These are phyloP conservation scores for Centrocercus urophasianus DNA, from an alignment of 2,113 vertebrate genomes.

Conservation along the genomic window DNA sequence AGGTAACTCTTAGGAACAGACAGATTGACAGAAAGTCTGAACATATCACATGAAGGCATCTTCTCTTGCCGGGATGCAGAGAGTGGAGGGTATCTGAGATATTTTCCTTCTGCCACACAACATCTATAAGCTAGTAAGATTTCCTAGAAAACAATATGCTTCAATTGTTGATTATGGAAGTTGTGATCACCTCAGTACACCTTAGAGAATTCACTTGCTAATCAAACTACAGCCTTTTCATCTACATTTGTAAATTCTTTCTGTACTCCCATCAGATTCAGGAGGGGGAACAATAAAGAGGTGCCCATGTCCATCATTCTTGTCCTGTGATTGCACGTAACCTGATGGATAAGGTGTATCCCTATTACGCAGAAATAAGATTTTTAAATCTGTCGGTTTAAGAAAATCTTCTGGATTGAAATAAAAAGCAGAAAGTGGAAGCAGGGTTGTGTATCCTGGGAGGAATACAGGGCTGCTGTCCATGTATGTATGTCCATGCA, in stretches of 20 bases:
- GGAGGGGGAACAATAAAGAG: not conserved
- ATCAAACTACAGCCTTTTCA: not conserved
- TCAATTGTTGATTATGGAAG: not conserved
- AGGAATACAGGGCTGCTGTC: too few relatives aligned
- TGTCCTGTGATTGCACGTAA: rapidly evolving
- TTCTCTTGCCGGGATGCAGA: not conserved
- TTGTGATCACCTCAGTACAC: not conserved
- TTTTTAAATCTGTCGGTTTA: not conserved
- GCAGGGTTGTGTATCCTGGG: too few relatives aligned
- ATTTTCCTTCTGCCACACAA: not conserved
- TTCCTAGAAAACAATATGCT: not conserved
- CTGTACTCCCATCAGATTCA: not conserved
- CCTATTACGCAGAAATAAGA: not conserved
- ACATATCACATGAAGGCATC: not conserved
- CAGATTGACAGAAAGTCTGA: rapidly evolving
- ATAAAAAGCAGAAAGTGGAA: not conserved
- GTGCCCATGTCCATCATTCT: not conserved
- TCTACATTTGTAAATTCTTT: not conserved
- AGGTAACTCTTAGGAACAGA: not conserved
- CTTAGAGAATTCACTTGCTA: not conserved
- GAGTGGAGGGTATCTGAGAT: not conserved
- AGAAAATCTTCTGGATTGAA: not conserved
- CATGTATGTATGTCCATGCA: too few relatives aligned
- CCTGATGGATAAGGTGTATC: not conserved
- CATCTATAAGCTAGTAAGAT: not conserved